Percentiles rank a stretch among this genome's conserved stretches.
Conservation (phyloP, 2,888 invertebrate species). For the Pyrrhosoma nymphula region DNA sequence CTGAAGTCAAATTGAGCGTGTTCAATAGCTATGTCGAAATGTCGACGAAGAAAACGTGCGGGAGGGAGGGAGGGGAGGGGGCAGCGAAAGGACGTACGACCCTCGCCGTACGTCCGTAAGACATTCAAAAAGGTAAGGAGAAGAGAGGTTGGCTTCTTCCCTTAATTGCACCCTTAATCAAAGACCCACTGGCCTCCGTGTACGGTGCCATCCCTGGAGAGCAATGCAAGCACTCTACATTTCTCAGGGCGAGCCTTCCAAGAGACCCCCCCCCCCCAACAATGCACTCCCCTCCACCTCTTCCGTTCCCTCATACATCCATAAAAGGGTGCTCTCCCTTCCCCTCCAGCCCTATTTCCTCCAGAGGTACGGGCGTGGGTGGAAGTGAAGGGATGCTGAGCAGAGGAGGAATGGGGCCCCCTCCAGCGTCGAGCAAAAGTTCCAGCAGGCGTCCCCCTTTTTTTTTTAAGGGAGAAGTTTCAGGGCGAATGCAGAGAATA, state of each 20-base stretch:
- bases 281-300: background rate
- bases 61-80: background rate
- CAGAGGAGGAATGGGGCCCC: background rate
- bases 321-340: background rate
- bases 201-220: background rate
- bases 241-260: background rate
- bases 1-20: no score
- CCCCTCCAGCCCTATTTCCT: background rate
- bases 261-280: background rate
- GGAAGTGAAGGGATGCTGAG: background rate
- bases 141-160: background rate
- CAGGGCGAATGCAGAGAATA: background rate
- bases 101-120: background rate
- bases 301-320: background rate
- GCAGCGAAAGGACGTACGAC: background rate
- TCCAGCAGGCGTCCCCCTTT: background rate
- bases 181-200: background rate
- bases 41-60: no score
- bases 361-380: background rate
- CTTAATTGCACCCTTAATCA: constrained; percentile 1
- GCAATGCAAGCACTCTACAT: constrained; percentile 39
- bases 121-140: background rate
- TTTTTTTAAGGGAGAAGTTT: constrained; percentile 12
- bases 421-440: background rate
- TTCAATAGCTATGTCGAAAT: no score